Evolutionary conservation across 2,888 invertebrate species (phyloP).

Genomic region (Trileptium ribeirensis): DNA sequence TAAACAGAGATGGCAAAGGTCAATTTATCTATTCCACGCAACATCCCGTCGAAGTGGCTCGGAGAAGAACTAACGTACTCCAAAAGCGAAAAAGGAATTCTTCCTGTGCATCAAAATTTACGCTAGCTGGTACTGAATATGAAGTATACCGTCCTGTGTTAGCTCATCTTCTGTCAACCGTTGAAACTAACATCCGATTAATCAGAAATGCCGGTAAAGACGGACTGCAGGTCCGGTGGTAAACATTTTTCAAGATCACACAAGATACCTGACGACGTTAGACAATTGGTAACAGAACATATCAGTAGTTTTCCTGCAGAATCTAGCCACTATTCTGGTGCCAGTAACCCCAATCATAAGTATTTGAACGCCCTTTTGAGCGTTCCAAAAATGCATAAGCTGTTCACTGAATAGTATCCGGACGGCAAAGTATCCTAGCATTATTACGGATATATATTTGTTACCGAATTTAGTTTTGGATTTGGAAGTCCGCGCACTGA

Average conservation of each 20-base stretch:
- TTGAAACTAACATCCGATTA: background rate
- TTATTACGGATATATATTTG: background rate
- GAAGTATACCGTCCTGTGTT: background rate
- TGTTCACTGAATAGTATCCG: background rate
- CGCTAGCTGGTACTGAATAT: background rate
- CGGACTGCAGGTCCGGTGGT: background rate
- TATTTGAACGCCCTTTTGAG: background rate
- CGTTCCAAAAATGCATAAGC: background rate
- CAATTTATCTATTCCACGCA: background rate
- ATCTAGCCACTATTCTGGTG: background rate
- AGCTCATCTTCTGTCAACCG: background rate
- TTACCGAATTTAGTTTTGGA: conserved; percentile 13
- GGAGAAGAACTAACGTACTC: too few species aligned
- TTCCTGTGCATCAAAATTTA: background rate
- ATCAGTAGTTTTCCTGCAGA: background rate
- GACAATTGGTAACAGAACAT: background rate
- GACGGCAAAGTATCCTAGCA: background rate
- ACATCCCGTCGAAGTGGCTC: background rate
- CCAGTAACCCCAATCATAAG: background rate
- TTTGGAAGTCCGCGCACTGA: background rate
- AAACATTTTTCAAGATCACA: background rate
- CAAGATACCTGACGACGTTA: background rate
- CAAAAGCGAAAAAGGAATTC: background rate
- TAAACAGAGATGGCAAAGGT: background rate
- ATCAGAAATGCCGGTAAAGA: too few species aligned